Evolutionary conservation across 2,113 vertebrate genomes (phyloP).

Genomic region (Okapia johnstoni): DNA sequence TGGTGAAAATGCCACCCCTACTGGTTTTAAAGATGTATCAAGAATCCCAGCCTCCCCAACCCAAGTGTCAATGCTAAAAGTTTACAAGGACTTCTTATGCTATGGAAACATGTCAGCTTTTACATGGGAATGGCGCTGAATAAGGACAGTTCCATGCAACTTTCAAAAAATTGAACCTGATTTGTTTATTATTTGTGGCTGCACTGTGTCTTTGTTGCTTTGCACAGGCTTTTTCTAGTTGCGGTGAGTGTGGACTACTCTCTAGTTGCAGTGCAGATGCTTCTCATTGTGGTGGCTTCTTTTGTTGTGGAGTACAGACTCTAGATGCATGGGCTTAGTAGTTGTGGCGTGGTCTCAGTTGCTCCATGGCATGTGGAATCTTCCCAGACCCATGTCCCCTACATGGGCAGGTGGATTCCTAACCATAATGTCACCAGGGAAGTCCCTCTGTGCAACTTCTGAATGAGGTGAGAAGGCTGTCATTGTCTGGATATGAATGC

Average conservation of each 20-base stretch:
- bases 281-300: neutral
- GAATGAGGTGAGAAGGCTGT: neutral
- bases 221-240: neutral
- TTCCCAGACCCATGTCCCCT: neutral
- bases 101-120: neutral
- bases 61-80: neutral
- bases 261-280: neutral
- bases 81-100: neutral
- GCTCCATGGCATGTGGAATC: neutral
- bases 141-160: neutral
- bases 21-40: neutral
- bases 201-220: neutral
- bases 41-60: neutral
- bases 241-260: neutral
- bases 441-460: neutral
- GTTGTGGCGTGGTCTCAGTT: neutral
- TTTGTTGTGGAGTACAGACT: neutral
- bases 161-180: neutral
- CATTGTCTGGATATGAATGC: neutral
- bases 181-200: neutral
- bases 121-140: neutral
- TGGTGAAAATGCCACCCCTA: neutral
- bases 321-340: neutral
- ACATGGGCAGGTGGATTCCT: fast-evolving
- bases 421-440: neutral